Base-by-base conservation (phyloP, 2,888 invertebrate species). In the Pachliopta kotzebuea region DNA sequence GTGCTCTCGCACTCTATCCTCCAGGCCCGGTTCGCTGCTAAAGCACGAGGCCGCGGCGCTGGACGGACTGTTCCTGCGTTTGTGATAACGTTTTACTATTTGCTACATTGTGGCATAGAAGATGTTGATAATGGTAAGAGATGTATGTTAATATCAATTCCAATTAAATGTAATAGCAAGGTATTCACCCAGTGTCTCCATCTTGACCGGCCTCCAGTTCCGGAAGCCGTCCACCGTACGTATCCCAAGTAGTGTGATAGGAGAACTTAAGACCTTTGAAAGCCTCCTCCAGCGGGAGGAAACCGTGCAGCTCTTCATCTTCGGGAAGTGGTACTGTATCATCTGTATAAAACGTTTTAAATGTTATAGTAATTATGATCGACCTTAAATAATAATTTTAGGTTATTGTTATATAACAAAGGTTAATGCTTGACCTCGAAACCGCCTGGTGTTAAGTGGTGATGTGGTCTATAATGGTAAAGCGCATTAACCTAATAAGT, bases 221-320 rank as follows among this genome's bases (percentile, higher is more conserved):
- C 2, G 56, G 86, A 67, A 87, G 70, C 3, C 79, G 70, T 3
- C 80, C 82, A 1, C 81, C 85, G 70, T 83, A 84, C 1, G 84
- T 77, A 72, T 87, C 86, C 85, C 88, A 86, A 6, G 84, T 76
- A 56, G 82, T 84, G 73, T 84, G 85, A 71, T 80, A 79, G 7
- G 81, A 74, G 77, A 89, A 89, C 79, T 92, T 91, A 11, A 95
- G 90, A 3, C 88, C 84, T 59, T 91, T 88, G 71, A 95, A 92
- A 58, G 92, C 92, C 57, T 88, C 90, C 73, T 94, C 94, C 52
- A 97, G 86, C 0, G 96, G 96, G 68, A 95, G 84, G 85, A 97
- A 97, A 23, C 96, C 96, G 77, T 96, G 94, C 60, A 97, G 84
- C 80, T 96, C 95, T 74, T 94, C 94, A 83, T 97, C 97, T 84